A percentile compares a stretch with the other conserved stretches of the same genome.
Conservation (phyloP, 2,797 vertebrate genomes). For the Lithobates sylvaticus region DNA sequence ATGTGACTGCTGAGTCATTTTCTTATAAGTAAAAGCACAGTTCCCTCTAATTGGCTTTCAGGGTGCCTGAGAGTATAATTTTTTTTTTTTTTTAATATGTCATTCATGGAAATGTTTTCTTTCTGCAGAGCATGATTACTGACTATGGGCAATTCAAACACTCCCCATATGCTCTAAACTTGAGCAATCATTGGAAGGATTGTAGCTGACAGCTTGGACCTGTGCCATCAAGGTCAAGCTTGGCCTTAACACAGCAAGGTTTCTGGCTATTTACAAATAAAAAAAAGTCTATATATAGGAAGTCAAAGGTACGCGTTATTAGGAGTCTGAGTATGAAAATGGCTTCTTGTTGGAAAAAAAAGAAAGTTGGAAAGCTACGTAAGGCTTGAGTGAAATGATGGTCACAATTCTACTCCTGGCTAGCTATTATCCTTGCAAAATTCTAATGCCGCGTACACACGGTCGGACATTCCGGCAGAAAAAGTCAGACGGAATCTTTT, state of each 20-base stretch:
- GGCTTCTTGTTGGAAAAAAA: not conserved
- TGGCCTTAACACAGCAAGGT: conserved; percentile 15
- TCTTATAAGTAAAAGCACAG: conserved; percentile 69
- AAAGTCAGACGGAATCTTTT: too few relatives aligned
- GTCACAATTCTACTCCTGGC: too few relatives aligned
- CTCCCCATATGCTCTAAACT: conserved; percentile 8
- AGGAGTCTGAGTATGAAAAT: not conserved
- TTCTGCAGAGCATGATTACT: conserved; percentile 29
- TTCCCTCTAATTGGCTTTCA: conserved; percentile 65
- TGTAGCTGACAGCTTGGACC: conserved; percentile 26
- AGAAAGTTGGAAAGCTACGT: not conserved
- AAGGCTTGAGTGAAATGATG: not conserved
- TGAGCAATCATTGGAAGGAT: conserved; percentile 25
- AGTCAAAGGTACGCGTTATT: not conserved
- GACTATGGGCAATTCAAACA: conserved; percentile 35
- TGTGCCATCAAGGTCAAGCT: not conserved
- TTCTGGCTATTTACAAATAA: conserved; percentile 28
- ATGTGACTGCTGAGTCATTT: conserved; percentile 73
- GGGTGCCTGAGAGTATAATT: conserved; percentile 41
- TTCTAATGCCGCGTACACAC: too few relatives aligned
- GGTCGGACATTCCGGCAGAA: too few relatives aligned
- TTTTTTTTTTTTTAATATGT: conserved; percentile 45
- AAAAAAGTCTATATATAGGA: conserved; percentile 25
- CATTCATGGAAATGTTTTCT: conserved; percentile 54
- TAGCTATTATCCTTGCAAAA: not conserved